These are phyloP conservation scores for Tringa solitaria DNA, from an alignment of 2,113 vertebrate species.

Conservation along the genomic window DNA sequence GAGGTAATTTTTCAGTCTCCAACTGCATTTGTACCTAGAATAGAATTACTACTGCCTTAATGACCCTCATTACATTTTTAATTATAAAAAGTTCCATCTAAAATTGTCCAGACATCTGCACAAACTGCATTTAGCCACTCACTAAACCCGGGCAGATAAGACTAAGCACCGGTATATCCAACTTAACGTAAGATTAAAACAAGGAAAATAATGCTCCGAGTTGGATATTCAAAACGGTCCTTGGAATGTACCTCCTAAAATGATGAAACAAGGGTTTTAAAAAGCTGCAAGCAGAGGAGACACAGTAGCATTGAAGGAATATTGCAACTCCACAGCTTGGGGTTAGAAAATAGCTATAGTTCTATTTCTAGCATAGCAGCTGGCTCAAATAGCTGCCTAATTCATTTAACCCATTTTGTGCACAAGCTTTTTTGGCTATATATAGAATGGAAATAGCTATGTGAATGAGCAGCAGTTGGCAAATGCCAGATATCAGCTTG, in stretches of 20 bases:
- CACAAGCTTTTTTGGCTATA: background rate
- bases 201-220: background rate
- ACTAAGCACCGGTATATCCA: background rate
- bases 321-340: background rate
- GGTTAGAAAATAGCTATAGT: background rate
- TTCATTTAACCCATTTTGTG: constrained; percentile 7
- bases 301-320: background rate
- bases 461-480: background rate
- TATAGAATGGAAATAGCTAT: background rate
- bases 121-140: background rate
- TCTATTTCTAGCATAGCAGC: constrained; percentile 11
- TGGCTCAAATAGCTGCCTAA: constrained; percentile 15
- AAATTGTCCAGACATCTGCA: background rate
- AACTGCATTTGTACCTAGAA: background rate
- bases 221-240: background rate
- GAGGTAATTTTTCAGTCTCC: background rate
- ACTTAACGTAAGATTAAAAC: background rate
- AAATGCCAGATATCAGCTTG: background rate
- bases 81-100: background rate
- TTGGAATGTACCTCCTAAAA: background rate
- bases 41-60: background rate
- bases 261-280: background rate
- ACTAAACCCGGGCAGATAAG: background rate
- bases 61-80: background rate
- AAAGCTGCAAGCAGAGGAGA: background rate